Evolutionary conservation across 2,888 invertebrate species (phyloP), one percentile per base, ranked within the genome.

Genomic region (Athalia rosae): DNA sequence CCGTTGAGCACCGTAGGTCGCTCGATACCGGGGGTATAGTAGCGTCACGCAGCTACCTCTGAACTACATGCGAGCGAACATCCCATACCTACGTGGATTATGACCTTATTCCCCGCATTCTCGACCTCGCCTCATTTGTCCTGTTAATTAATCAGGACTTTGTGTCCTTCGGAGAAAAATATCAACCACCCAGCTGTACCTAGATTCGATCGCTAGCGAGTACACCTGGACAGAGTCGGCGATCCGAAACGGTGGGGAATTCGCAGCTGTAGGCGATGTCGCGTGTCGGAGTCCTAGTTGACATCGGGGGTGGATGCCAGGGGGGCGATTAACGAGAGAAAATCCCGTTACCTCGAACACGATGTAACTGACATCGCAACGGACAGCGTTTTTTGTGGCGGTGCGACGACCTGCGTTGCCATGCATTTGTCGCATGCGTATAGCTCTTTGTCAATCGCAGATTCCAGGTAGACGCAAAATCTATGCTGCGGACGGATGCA

Each of bases 1-100:
- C 61, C 61, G 61, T 50, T 59, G 15, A 50, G 74, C 61, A 59
- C 74, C 74, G 13, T 50, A 74, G 62, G 74, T 61, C 74, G 74
- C 74, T 74, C 74, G 61, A 74, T 74, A 74, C 11, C 61, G 48
- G 48, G 47, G 48, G 47, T 61, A 15, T 74, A n/a, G 6, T 15
- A 28, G 9, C 61, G 62, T 74, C 74, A 74, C 74, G 74, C 61
- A 74, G 7, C 45, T 41, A 61, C 41, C 48, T 41, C 61, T 15
- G 28, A 28, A 13, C 64, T 64, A 47, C 13, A 45, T 62, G 41
- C 62, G 11, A 7, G n/a, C 7, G 28, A 59, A 59, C 11, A 59
- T n/a, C 7, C 11, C 5, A n/a, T 63, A 45, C 45, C 11, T 41
- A 63, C 63, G 13, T 63, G 11, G 13, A 13, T 9, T 9, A 61